Evolutionary conservation across 2,888 invertebrate species (phyloP).

Genomic region (Heteropelma amictum): DNA sequence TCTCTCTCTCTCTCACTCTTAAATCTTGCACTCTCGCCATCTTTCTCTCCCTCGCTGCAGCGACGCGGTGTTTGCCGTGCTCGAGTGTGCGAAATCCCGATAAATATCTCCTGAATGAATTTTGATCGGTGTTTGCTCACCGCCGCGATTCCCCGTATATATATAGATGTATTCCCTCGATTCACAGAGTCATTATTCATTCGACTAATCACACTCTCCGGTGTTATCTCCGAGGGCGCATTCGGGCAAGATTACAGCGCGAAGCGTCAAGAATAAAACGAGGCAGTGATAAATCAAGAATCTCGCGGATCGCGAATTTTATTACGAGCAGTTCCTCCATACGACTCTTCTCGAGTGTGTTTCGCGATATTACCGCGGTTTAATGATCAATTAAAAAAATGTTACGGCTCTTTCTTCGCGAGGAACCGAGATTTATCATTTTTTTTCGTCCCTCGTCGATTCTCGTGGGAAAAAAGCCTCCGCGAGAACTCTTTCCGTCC

Average conservation of each 20-base stretch:
- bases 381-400: background rate
- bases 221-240: constrained; percentile 20
- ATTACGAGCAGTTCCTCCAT: too few species aligned
- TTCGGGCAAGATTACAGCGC: constrained; percentile 31
- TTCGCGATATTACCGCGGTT: background rate
- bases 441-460: background rate
- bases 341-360: too few species aligned
- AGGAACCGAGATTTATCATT: too few species aligned
- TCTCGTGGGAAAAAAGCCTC: too few species aligned
- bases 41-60: constrained; percentile 9
- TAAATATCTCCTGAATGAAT: constrained; percentile 54
- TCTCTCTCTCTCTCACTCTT: background rate
- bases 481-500: too few species aligned
- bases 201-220: constrained; percentile 1
- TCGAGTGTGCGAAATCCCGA: constrained; percentile 35
- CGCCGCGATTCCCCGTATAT: too few species aligned
- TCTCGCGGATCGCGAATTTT: too few species aligned
- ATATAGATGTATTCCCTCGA: constrained; percentile 29
- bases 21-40: constrained; percentile 3
- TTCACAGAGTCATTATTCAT: constrained; percentile 31
- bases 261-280: constrained; percentile 21
- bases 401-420: background rate
- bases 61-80: constrained; percentile 9
- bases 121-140: constrained; percentile 37
- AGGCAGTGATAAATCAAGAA: constrained; percentile 3